Conservation (phyloP, 1,140 invertebrate genomes). For the Aphelinus atriplicis region DNA sequence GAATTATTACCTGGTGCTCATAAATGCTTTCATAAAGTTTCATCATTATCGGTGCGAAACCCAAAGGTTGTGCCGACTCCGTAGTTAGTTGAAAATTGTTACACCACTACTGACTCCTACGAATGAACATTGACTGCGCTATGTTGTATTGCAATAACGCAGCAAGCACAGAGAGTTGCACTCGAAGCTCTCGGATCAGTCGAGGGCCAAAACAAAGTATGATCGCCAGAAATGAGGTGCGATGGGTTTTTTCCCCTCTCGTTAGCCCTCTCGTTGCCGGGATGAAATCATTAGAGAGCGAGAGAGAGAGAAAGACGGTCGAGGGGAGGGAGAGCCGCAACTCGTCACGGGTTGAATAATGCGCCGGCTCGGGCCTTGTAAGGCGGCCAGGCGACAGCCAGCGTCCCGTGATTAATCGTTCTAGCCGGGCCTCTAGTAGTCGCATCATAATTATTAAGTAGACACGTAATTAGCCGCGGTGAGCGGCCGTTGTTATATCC, state of each 20-base stretch:
- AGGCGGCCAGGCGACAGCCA: neutral
- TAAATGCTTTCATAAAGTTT: no score
- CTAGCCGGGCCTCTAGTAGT: neutral
- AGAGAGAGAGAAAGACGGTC: no score
- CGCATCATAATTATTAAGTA: conserved; percentile 43
- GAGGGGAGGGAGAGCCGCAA: neutral
- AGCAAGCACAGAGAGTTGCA: no score
- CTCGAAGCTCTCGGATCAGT: no score
- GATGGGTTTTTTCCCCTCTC: neutral
- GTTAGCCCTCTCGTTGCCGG: conserved; percentile 29
- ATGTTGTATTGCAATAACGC: no score
- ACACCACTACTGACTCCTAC: no score
- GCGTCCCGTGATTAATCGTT: conserved; percentile 42
- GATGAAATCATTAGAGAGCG: conserved; percentile 24
- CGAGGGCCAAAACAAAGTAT: no score
- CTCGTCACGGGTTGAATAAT: conserved; percentile 44
- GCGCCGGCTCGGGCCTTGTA: neutral
- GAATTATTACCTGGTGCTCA: no score
- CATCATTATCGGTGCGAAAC: no score
- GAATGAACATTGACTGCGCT: no score
- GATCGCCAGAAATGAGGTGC: neutral
- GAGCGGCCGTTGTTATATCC: conserved; percentile 6
- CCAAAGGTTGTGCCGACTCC: no score
- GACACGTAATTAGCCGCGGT: conserved; percentile 32
- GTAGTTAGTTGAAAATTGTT: no score